Evolutionary conservation across 2,113 vertebrate genomes (phyloP).

Genomic region (Muntiacus muntjak): DNA sequence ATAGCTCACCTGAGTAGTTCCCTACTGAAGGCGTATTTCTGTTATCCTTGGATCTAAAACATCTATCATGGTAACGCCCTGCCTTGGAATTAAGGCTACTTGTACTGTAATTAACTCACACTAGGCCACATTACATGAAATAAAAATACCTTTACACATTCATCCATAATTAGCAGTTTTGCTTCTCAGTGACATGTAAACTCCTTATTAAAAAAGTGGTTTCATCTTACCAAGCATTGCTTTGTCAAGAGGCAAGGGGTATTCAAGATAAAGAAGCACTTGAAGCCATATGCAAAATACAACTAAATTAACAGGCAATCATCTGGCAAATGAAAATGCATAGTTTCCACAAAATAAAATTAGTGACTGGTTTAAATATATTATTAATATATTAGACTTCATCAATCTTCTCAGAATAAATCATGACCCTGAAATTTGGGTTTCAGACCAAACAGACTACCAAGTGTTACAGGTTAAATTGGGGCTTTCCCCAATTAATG

Average conservation of each 20-base stretch:
- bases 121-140: conserved; percentile 71
- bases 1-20: neutral
- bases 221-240: conserved; percentile 71
- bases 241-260: conserved; percentile 57
- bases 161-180: conserved; percentile 76
- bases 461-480: neutral
- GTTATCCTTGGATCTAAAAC: conserved; percentile 68
- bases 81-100: conserved; percentile 69
- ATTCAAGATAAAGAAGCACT: conserved; percentile 14
- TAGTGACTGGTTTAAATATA: neutral
- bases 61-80: conserved; percentile 73
- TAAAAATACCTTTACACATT: conserved; percentile 74
- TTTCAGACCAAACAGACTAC: neutral
- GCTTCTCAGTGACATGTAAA: conserved; percentile 67
- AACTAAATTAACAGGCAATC: neutral
- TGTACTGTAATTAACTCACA: conserved; percentile 74
- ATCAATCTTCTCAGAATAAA: neutral
- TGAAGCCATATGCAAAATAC: neutral
- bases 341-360: neutral
- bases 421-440: neutral
- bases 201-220: conserved; percentile 66
- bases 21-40: conserved; percentile 55
- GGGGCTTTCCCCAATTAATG: neutral
- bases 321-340: neutral
- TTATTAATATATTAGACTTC: neutral